These are phyloP conservation scores for Drosophila barbarae DNA, from an alignment of 2,888 invertebrate species.

Conservation along the genomic window DNA sequence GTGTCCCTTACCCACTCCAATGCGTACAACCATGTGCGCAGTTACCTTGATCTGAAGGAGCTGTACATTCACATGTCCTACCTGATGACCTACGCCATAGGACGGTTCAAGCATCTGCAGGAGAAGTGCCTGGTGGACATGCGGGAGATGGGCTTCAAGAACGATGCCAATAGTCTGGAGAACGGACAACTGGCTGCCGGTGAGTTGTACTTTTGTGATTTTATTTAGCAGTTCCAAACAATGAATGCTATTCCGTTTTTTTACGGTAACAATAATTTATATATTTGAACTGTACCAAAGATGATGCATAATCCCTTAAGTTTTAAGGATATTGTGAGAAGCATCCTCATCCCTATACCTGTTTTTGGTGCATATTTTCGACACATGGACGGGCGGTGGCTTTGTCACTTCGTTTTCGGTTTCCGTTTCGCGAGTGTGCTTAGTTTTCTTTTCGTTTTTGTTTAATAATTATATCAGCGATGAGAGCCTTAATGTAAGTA, in stretches of 20 bases:
- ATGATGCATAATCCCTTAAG: no score
- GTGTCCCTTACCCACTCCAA: conserved; percentile 79
- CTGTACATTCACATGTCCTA: conserved; percentile 79
- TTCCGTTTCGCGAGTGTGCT: conserved; percentile 29
- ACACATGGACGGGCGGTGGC: conserved; percentile 61
- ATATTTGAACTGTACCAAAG: neutral
- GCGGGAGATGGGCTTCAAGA: conserved; percentile 78
- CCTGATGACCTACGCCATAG: conserved; percentile 79
- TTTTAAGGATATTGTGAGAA: neutral
- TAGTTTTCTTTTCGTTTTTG: conserved; percentile 1
- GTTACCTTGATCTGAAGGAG: conserved; percentile 78
- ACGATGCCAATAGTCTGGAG: conserved; percentile 78
- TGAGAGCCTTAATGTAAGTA: conserved; percentile 61
- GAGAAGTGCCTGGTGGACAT: conserved; percentile 79
- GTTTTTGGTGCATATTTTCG: conserved; percentile 67
- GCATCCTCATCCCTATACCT: conserved; percentile 26
- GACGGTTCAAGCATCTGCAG: conserved; percentile 78
- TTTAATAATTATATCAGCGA: neutral
- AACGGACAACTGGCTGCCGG: conserved; percentile 79
- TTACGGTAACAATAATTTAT: neutral
- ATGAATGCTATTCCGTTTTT: neutral
- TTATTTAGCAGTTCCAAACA: neutral
- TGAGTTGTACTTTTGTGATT: conserved; percentile 47
- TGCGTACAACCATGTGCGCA: conserved; percentile 78
- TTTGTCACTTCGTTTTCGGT: conserved; percentile 20